Percentiles rank a stretch among this genome's conserved stretches.
phyloP scores from a whole-genome alignment of 2,888 invertebrate genomes.

The Gymnoscelis rufifasciata region DNA sequence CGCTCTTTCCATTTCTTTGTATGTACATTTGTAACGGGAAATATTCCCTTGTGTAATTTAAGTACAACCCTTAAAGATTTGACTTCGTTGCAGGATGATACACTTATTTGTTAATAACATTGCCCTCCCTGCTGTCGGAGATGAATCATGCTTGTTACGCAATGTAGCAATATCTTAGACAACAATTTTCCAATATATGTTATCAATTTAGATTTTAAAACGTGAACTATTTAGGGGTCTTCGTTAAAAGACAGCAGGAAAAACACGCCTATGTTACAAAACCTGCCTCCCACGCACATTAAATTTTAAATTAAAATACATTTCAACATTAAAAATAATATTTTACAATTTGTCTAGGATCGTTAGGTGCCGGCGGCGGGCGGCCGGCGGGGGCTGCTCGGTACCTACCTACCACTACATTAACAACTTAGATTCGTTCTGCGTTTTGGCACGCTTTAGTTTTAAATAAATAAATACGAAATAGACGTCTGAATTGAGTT shows the following conservation, averaged over 20 bases:
- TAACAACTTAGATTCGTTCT: neutral
- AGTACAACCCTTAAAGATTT: no score
- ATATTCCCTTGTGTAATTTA: no score
- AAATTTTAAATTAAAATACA: conserved; percentile 3
- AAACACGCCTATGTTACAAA: conserved; percentile 4
- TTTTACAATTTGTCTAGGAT: conserved; percentile 7
- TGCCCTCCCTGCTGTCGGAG: conserved; percentile 15
- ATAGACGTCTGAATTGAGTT: no score
- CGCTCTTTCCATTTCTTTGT: no score
- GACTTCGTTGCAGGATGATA: no score
- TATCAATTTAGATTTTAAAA: neutral
- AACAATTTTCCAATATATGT: neutral
- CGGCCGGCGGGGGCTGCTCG: neutral
- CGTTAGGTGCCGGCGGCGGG: conserved; percentile 7
- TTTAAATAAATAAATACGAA: no score
- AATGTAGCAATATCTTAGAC: no score
- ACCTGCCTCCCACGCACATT: conserved; percentile 3
- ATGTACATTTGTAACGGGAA: no score
- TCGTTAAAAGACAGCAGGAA: conserved; percentile 7
- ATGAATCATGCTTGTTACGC: no score
- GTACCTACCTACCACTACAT: neutral
- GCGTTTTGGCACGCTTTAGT: conserved; percentile 1
- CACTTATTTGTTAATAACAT: no score
- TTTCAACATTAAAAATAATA: conserved; percentile 1
- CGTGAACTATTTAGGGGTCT: neutral